Conservation (phyloP, 2,888 invertebrate genomes). For the Cryptophagus acutangulus region DNA sequence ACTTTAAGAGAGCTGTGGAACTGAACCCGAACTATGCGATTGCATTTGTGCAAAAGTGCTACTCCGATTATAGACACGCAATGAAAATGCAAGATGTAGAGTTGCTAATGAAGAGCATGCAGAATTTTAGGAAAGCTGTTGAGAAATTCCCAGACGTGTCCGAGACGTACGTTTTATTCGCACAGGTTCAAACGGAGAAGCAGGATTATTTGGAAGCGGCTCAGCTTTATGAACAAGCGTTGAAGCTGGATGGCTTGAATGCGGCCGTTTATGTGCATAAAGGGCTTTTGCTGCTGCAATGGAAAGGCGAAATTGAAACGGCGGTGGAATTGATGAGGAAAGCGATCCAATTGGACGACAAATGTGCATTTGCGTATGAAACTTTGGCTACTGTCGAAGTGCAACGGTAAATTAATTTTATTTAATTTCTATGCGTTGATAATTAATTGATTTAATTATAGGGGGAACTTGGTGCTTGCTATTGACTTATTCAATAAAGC, state of each 20-base stretch:
- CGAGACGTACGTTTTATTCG: constrained; percentile 84
- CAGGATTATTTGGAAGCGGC: constrained; percentile 81
- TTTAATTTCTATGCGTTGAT: constrained; percentile 11
- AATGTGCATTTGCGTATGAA: constrained; percentile 93
- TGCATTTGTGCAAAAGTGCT: constrained; percentile 86
- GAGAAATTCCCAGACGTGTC: constrained; percentile 77
- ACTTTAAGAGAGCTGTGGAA: constrained; percentile 78
- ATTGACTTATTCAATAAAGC: constrained; percentile 86
- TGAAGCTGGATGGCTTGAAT: constrained; percentile 77
- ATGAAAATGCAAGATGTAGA: constrained; percentile 46
- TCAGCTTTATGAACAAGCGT: constrained; percentile 71
- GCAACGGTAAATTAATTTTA: constrained; percentile 61
- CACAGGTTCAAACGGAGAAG: constrained; percentile 75
- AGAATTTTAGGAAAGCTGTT: constrained; percentile 69
- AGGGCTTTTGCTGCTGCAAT: constrained; percentile 77
- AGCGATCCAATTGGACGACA: constrained; percentile 82
- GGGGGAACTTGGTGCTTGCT: constrained; percentile 77
- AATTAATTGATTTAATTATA: constrained; percentile 46
- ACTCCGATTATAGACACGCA: constrained; percentile 67
- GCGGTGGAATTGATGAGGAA: constrained; percentile 73
- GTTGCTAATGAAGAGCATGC: constrained; percentile 61
- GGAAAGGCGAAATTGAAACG: constrained; percentile 76
- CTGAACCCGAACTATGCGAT: constrained; percentile 81
- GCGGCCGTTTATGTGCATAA: constrained; percentile 84
- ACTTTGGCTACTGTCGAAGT: constrained; percentile 93